A percentile compares a stretch with the other conserved stretches of the same genome.
phyloP scores from a whole-genome alignment of 2,113 vertebrate species.

The Plecotus auritus region DNA sequence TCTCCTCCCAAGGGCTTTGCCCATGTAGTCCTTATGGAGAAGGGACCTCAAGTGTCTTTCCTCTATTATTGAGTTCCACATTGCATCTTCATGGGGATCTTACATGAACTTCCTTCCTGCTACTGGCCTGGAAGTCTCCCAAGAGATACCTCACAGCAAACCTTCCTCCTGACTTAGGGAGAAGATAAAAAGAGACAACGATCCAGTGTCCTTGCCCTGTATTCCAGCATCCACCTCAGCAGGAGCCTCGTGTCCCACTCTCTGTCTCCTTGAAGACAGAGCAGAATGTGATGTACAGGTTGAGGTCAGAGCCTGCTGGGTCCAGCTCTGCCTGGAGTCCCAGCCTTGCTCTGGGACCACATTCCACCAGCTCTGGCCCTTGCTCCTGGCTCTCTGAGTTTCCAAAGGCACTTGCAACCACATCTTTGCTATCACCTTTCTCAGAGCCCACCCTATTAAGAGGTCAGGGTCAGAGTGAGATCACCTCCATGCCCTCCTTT shows the following conservation, averaged over 20 bases:
- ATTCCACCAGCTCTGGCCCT: neutral
- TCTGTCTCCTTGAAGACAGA: neutral
- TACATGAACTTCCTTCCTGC: neutral
- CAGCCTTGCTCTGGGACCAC: neutral
- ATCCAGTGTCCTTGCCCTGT: neutral
- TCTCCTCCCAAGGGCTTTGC: neutral
- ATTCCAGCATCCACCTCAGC: neutral
- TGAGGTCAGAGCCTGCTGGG: neutral
- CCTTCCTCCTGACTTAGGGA: neutral
- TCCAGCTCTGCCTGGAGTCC: neutral
- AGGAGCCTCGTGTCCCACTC: neutral
- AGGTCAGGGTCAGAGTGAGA: neutral
- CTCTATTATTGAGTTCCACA: neutral
- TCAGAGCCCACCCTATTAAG: neutral
- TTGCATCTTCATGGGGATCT: neutral
- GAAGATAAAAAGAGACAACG: neutral
- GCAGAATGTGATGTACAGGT: neutral
- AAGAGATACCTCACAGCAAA: neutral
- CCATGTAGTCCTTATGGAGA: neutral
- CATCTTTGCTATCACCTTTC: neutral
- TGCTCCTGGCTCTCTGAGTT: neutral
- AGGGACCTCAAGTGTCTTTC: neutral
- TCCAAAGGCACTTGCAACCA: neutral
- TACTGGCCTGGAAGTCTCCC: neutral
- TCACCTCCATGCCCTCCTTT: neutral